Evolutionary conservation across 2,888 invertebrate species (phyloP), one percentile per base, ranked within the genome.

Genomic region (Phyllotreta cruciferae): DNA sequence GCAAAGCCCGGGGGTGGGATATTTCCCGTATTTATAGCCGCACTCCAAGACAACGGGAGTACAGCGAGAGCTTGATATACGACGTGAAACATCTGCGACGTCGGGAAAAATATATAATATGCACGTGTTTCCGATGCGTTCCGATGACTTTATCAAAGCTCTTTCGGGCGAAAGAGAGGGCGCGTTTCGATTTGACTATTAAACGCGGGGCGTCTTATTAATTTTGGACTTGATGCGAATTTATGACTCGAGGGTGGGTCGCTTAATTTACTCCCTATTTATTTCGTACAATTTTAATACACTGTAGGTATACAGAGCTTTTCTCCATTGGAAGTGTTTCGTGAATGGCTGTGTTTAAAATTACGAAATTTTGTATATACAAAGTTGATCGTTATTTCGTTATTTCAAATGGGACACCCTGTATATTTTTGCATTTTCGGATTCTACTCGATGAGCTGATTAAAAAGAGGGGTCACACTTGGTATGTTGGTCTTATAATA

Each of bases 11-110:
- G 52, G 58, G 58, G 45, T 39, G 56, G 62, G 66, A 62, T 68
- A 68, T 71, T 72, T 72, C 66, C 71, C 70, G 67, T 75, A 75
- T 75, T 74, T 75, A 75, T 77, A 71, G 74, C 69, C 66, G 71
- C 73, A 70, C 74, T 75, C 75, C 24, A 74, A 76, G 76, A 76
- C 74, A 76, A 66, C 64, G 64, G 65, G 76, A 76, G 74, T 75
- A 66, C 64, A 66, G 65, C 24, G 63, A 65, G 68, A 50, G 14
- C 44, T 63, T 63, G 73, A 75, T 74, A 73, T 73, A 74, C 70
- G 71, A 64, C 70, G 57, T 63, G 74, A 68, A 74, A 73, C 77
- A 77, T 74, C 75, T 78, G 77, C 67, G 62, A 67, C 71, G 70
- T 74, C 72, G 70, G 71, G 74, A 76, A 77, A 60, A 76, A 75